These are phyloP conservation scores for Ormyrus nitidulus DNA, from an alignment of 2,888 invertebrate species.

Conservation along the genomic window DNA sequence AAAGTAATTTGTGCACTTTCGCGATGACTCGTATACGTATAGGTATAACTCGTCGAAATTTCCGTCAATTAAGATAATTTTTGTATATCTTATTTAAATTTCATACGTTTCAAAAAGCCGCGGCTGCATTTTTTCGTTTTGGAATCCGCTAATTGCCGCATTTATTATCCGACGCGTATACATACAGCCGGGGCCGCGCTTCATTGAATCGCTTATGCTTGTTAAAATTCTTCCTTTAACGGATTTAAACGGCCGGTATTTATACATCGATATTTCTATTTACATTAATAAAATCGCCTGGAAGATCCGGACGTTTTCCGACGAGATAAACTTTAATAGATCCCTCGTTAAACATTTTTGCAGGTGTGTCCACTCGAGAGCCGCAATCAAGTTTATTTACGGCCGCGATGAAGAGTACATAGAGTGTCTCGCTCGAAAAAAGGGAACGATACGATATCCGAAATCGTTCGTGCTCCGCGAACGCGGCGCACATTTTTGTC, in stretches of 20 bases:
- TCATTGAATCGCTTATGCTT: not conserved
- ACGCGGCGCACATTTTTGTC: not conserved
- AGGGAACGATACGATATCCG: not conserved
- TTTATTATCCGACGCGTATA: not conserved
- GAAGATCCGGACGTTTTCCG: not conserved
- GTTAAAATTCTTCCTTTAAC: not conserved
- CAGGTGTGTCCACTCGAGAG: not conserved
- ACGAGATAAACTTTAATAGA: not conserved
- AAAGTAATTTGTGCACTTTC: slow-evolving; percentile 49
- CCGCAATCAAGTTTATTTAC: slow-evolving; percentile 14
- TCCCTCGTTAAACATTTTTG: slow-evolving; percentile 9
- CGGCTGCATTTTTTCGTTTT: not conserved
- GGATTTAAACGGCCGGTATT: not conserved
- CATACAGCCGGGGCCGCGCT: not conserved
- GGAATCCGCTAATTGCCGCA: not conserved
- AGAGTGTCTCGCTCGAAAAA: not conserved
- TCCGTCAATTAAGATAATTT: slow-evolving; percentile 49
- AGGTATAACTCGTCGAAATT: slow-evolving; percentile 13
- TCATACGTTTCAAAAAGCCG: slow-evolving; percentile 4
- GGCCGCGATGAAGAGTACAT: slow-evolving; percentile 10
- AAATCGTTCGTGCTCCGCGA: too few species aligned
- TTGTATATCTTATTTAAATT: slow-evolving; percentile 16
- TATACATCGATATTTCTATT: not conserved
- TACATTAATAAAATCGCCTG: not conserved
- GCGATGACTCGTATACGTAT: slow-evolving; percentile 36